Percentiles rank a stretch among this genome's conserved stretches.
These are phyloP conservation scores for Centropristis striata DNA, from an alignment of 2,113 vertebrate species.

Conservation along the genomic window DNA sequence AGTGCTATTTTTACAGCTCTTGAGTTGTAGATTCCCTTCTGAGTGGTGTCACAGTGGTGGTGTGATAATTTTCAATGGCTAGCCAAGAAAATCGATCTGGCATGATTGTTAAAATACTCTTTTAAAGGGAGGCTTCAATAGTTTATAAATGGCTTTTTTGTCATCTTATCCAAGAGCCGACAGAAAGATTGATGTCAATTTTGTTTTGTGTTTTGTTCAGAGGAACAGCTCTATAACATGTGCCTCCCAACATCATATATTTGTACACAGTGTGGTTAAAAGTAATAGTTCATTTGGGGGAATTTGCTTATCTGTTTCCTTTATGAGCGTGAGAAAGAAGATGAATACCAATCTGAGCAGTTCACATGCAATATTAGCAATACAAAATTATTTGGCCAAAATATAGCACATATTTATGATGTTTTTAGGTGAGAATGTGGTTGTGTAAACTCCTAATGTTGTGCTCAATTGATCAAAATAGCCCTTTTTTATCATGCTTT, in stretches of 20 bases:
- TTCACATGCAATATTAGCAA: no score
- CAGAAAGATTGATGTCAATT: neutral
- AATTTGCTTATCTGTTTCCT: neutral
- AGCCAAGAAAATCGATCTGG: neutral
- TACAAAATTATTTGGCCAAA: no score
- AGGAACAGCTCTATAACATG: neutral
- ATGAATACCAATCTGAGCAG: no score
- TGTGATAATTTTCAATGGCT: constrained; percentile 4
- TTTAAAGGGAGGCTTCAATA: neutral
- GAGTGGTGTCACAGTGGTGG: neutral
- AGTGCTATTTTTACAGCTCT: constrained; percentile 42
- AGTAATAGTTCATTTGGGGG: neutral
- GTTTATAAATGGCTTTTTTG: neutral
- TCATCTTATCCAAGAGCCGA: neutral
- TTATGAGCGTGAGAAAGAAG: neutral
- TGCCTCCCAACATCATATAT: neutral
- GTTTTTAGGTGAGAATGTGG: no score
- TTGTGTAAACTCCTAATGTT: no score
- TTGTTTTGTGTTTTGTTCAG: neutral
- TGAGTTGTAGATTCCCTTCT: constrained; percentile 27
- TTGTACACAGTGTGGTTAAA: neutral
- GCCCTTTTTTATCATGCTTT: no score
- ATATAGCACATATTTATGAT: no score
- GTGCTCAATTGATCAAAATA: no score
- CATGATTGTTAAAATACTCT: neutral